A percentile compares a stretch with the other conserved stretches of the same genome.
These are phyloP conservation scores for Lasioglossum albipes DNA, from an alignment of 1,140 invertebrate species.

Conservation along the genomic window DNA sequence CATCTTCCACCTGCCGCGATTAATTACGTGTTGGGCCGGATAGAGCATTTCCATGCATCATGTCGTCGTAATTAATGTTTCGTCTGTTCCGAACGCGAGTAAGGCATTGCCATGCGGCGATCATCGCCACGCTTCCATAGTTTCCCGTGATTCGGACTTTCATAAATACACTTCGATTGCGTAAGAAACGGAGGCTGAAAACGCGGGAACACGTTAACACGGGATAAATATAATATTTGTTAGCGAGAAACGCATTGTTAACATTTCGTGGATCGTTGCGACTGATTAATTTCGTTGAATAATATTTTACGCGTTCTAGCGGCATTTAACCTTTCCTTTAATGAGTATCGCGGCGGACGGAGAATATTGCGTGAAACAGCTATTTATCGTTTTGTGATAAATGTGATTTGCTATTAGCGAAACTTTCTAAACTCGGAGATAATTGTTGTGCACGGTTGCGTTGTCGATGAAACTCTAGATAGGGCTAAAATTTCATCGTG, in stretches of 20 bases:
- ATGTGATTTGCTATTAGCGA: background rate
- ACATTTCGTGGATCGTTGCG: background rate
- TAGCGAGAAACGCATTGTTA: background rate
- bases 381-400: background rate
- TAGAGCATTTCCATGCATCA: constrained; percentile 53
- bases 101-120: constrained; percentile 10
- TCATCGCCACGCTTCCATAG: background rate
- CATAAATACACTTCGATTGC: background rate
- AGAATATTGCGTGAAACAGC: background rate
- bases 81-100: constrained; percentile 15
- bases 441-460: background rate
- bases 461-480: background rate
- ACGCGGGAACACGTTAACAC: background rate
- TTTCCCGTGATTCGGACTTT: constrained; percentile 9
- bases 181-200: too few species aligned
- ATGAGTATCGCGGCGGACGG: background rate
- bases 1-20: constrained; percentile 53
- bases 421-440: background rate
- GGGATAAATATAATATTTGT: background rate
- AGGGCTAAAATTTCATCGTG: background rate
- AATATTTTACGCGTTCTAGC: background rate
- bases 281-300: constrained; percentile 6
- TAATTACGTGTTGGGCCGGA: constrained; percentile 43
- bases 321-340: constrained; percentile 12
- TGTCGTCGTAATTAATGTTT: constrained; percentile 53